Base-by-base conservation (phyloP, 2,888 invertebrate genomes). In the Hesperia comma region DNA sequence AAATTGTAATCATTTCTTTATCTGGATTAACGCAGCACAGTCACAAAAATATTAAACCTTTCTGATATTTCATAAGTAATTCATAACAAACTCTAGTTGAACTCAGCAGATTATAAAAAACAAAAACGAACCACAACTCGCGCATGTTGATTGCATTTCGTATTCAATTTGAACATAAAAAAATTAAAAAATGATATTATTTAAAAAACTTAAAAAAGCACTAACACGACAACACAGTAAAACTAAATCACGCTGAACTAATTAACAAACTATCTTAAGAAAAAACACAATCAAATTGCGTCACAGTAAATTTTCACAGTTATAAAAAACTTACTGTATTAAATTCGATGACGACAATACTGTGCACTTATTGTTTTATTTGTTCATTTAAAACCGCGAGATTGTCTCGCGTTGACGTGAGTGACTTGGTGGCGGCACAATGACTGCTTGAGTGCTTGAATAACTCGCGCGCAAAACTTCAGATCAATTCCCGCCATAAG, bases 391-490 rank as follows among this genome's bases (percentile, higher is more conserved):
- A 64, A 43, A 14, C 64, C 53, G 15, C 43, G 64, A 64, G 64
- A 58, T 64, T 53, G 64, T 32, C 21, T 15, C 49, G 64, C 51
- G 19, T 49, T 57, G 64, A 64, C 57, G 64, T 58, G 51, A 63
- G 56, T 57, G 51, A 63, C 57, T 63, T 57, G 17, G 40, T 33
- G 49, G 15, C 43, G 55, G 15, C 32, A 10, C 26, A 57, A 17
- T 79, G 79, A 85, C 86, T 86, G 73, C 69, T 68, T 41, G 70
- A 55, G 10, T 49, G 74, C 10, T 37, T 8, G 1, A 37, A 10
- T 10, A 68, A 74, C 75, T 79, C 83, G 81, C 79, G 68, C 68
- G 75, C 84, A 82, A 83, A 79, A 74, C 77, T 77, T 78, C 75
- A 69, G 70, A 70, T 68, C 40, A 62, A 70, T 69, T 73, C 64